phyloP scores from a whole-genome alignment of 2,113 vertebrate species.

The Murina feae region DNA sequence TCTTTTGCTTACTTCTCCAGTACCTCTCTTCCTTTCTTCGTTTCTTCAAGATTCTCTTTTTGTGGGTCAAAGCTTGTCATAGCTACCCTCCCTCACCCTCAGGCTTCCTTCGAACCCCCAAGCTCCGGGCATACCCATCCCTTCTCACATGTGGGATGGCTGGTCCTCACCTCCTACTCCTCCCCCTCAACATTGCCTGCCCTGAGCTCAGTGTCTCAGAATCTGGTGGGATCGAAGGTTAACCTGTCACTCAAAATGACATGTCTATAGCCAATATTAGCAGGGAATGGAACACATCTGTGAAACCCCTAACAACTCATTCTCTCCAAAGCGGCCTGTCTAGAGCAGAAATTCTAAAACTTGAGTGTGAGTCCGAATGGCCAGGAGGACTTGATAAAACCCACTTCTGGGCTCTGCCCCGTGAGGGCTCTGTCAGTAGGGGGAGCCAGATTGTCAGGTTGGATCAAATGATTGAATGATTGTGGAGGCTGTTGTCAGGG shows the following conservation, averaged over 20 bases:
- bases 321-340: not conserved
- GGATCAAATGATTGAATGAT: too few species aligned
- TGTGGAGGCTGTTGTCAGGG: constrained; percentile 62
- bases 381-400: not conserved
- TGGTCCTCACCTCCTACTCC: fast-evolving
- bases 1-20: not conserved
- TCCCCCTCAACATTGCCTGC: not conserved
- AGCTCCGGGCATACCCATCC: fast-evolving
- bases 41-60: not conserved
- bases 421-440: too few species aligned
- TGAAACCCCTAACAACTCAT: not conserved
- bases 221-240: not conserved
- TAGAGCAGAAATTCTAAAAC: not conserved
- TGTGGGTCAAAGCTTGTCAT: too few species aligned
- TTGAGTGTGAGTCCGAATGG: too few species aligned
- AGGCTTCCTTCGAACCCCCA: not conserved
- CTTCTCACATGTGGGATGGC: not conserved
- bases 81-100: not conserved
- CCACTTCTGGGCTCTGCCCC: not conserved
- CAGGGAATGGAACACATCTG: not conserved
- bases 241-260: not conserved
- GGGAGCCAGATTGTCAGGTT: not conserved
- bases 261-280: not conserved
- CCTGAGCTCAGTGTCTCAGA: not conserved
- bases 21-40: too few species aligned